phyloP scores from a whole-genome alignment of 2,113 vertebrate species.

The Indicator indicator region DNA sequence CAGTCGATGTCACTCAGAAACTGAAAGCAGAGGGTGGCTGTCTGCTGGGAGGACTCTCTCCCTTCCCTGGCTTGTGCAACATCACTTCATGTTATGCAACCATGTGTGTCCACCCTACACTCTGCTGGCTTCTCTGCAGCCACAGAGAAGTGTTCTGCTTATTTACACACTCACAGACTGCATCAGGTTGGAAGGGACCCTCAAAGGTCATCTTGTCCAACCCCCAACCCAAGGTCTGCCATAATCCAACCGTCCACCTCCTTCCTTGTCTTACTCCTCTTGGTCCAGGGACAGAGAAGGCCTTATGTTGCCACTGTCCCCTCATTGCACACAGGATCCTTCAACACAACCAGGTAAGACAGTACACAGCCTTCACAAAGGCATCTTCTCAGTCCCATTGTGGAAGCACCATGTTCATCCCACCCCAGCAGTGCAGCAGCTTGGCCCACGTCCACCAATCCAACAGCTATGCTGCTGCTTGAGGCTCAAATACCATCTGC shows the following conservation, averaged over 20 bases:
- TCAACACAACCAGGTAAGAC: background rate
- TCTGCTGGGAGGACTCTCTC: background rate
- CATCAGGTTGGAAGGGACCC: too few relatives aligned
- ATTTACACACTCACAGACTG: background rate
- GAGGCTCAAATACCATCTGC: background rate
- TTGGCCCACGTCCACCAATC: background rate
- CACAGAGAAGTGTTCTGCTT: background rate
- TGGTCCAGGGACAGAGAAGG: background rate
- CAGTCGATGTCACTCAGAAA: slow-evolving; percentile 17
- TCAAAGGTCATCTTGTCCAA: too few relatives aligned
- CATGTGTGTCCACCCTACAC: background rate
- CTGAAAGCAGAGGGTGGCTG: slow-evolving; percentile 50
- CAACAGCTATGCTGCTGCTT: background rate
- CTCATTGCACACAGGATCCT: background rate
- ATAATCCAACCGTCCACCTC: background rate
- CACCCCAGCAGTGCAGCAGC: accelerated
- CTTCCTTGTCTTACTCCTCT: background rate
- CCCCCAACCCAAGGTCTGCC: background rate
- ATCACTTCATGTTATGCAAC: background rate
- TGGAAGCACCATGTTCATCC: background rate
- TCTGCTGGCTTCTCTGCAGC: background rate
- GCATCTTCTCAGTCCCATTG: background rate
- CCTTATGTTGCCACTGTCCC: background rate
- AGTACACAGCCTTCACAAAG: background rate
- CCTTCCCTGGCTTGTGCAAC: background rate